Conservation (phyloP, 2,113 vertebrate species). For the Solea senegalensis region DNA sequence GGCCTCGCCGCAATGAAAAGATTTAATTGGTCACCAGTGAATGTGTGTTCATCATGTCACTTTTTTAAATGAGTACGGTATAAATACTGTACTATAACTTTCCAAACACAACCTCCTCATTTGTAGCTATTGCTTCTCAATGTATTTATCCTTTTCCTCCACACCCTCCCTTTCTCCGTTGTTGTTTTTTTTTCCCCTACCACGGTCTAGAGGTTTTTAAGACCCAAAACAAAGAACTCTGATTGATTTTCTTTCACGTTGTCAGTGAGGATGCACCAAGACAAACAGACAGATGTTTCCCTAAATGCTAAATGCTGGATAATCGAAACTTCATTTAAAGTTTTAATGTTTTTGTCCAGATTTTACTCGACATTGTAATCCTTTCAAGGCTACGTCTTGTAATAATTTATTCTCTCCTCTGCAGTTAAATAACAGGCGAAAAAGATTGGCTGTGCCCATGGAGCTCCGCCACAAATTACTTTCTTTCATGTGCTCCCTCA, state of each 20-base stretch:
- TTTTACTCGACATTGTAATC: background rate
- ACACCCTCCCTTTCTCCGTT: no score
- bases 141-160: no score
- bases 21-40: slow-evolving; percentile 5
- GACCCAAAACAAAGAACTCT: background rate
- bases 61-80: background rate
- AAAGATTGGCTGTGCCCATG: background rate
- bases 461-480: background rate
- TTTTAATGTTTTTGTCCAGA: background rate
- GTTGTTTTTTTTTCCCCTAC: no score
- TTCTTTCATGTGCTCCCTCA: slow-evolving; percentile 14
- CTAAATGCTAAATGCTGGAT: background rate
- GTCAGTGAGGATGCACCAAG: background rate
- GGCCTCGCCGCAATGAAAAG: background rate
- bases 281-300: no score
- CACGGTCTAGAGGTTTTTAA: background rate
- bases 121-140: no score
- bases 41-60: background rate
- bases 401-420: slow-evolving; percentile 2
- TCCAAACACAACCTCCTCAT: no score
- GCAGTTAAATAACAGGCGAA: background rate
- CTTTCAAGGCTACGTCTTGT: background rate
- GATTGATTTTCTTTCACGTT: background rate
- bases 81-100: background rate
- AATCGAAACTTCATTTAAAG: background rate